These are phyloP conservation scores for Drosophila histrio DNA, from an alignment of 2,888 invertebrate species.

Conservation along the genomic window DNA sequence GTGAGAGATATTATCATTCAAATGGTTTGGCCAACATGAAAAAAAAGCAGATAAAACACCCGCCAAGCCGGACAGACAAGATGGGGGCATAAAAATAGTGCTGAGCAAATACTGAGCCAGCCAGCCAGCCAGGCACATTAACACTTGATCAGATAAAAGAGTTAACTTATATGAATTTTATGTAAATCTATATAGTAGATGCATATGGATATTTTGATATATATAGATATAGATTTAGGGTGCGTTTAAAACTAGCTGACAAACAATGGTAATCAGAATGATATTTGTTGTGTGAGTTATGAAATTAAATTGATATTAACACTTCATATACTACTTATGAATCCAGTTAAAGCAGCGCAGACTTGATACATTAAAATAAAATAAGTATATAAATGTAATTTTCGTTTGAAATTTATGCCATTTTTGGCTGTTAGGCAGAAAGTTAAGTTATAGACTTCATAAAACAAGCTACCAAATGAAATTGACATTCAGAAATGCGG, in stretches of 20 bases:
- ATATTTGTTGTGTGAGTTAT: constrained; percentile 36
- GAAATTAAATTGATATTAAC: constrained; percentile 47
- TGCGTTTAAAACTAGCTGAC: constrained; percentile 25
- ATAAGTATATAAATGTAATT: constrained; percentile 22
- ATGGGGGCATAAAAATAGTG: constrained; percentile 40
- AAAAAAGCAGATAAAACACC: constrained; percentile 13
- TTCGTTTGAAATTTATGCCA: constrained; percentile 54
- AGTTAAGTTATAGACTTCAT: constrained; percentile 41
- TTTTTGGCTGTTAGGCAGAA: constrained; percentile 6
- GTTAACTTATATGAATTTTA: constrained; percentile 52
- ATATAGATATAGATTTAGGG: constrained; percentile 11
- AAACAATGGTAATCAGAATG: background rate
- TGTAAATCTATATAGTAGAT: constrained; percentile 38
- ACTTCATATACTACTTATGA: constrained; percentile 37
- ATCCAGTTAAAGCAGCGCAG: constrained; percentile 13
- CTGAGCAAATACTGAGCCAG: constrained; percentile 18
- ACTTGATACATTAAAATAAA: constrained; percentile 10
- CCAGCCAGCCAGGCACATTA: constrained; percentile 13
- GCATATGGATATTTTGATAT: background rate
- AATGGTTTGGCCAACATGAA: constrained; percentile 38
- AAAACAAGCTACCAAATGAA: constrained; percentile 52
- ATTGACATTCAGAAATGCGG: constrained; percentile 35
- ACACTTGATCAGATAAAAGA: constrained; percentile 39
- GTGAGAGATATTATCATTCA: constrained; percentile 64
- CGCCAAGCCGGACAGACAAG: constrained; percentile 56